A percentile compares a stretch with the other conserved stretches of the same genome.
Evolutionary conservation across 2,888 invertebrate species (phyloP).

Genomic region (Orthosia gracilis): DNA sequence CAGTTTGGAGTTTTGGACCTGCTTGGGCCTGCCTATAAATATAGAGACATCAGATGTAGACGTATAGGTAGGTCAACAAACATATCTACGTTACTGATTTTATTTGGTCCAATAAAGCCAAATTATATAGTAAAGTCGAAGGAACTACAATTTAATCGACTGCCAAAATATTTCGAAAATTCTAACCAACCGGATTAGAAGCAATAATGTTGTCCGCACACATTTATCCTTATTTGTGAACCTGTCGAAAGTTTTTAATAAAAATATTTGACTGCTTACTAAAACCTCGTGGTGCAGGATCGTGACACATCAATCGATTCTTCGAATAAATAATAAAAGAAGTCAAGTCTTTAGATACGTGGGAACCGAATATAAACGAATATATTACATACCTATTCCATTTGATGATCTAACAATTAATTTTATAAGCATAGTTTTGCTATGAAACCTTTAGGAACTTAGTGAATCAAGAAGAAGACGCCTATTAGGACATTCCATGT

Average conservation of each 20-base stretch:
- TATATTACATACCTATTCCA: conserved; percentile 16
- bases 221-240: conserved; percentile 12
- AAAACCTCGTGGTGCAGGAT: conserved; percentile 6
- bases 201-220: not conserved
- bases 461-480: not conserved
- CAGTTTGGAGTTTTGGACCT: not conserved
- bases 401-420: conserved; percentile 14
- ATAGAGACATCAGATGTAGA: not conserved
- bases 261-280: conserved; percentile 13
- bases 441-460: conserved; percentile 7
- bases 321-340: conserved; percentile 23
- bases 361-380: conserved; percentile 27
- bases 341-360: conserved; percentile 26
- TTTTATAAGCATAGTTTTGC: conserved; percentile 15
- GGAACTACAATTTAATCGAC: not conserved
- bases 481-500: not conserved
- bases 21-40: not conserved
- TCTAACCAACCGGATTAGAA: conserved; percentile 10
- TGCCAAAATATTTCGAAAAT: not conserved
- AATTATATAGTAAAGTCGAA: not conserved
- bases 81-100: too few relatives aligned
- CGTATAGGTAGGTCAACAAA: too few relatives aligned
- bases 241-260: conserved; percentile 10
- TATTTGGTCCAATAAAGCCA: too few relatives aligned
- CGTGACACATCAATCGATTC: conserved; percentile 50